Evolutionary conservation across 2,113 vertebrate genomes (phyloP).

Genomic region (Fukomys damarensis): DNA sequence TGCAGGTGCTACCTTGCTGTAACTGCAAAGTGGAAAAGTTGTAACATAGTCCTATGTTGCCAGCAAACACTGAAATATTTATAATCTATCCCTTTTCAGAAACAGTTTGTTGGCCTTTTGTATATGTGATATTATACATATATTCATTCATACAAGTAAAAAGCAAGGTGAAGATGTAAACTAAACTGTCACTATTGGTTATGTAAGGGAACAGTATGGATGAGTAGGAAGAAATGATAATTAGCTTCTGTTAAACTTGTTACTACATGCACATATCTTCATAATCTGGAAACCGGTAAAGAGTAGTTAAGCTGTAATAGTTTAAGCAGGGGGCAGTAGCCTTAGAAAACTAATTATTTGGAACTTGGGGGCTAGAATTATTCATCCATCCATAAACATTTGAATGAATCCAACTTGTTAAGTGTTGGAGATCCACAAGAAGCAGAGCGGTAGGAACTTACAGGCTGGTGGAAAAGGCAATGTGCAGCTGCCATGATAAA

Average conservation of each 20-base stretch:
- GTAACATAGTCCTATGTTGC: neutral
- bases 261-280: neutral
- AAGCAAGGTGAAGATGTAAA: neutral
- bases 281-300: neutral
- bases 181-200: neutral
- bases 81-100: neutral
- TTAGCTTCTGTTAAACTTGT: constrained; percentile 3
- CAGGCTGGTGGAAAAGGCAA: neutral
- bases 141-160: neutral
- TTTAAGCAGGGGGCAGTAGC: neutral
- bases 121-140: neutral
- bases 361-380: neutral
- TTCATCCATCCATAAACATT: neutral
- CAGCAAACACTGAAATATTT: neutral
- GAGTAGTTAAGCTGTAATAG: neutral
- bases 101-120: neutral
- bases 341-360: neutral
- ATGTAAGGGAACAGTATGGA: neutral
- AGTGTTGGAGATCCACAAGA: neutral
- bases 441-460: neutral
- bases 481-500: neutral
- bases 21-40: neutral
- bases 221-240: neutral
- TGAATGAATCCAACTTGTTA: neutral
- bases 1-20: neutral